A percentile compares a stretch with the other conserved stretches of the same genome.
phyloP scores from a whole-genome alignment of 2,797 vertebrate species.

The Forpus xanthops region DNA sequence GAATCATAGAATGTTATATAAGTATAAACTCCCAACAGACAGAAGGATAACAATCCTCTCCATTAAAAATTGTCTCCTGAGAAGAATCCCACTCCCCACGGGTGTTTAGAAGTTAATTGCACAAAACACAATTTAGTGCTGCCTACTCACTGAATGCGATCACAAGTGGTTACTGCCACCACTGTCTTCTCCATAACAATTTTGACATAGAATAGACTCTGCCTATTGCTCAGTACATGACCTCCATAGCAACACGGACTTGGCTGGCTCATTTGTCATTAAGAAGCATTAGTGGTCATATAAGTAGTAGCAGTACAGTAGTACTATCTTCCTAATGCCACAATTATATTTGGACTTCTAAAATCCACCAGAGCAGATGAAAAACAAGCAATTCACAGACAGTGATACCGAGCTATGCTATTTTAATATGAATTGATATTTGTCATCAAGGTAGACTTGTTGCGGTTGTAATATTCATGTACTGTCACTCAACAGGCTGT shows the following conservation, averaged over 20 bases:
- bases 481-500: background rate
- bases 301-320: background rate
- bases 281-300: background rate
- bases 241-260: background rate
- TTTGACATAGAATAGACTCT: background rate
- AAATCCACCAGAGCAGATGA: background rate
- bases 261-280: background rate
- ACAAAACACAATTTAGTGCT: background rate
- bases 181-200: background rate
- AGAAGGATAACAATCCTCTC: background rate
- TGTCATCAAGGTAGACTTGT: background rate
- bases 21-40: background rate
- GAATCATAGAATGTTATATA: background rate
- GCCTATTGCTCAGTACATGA: background rate
- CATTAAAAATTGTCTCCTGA: fast-evolving
- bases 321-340: background rate
- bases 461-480: background rate
- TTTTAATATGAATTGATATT: background rate
- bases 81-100: background rate
- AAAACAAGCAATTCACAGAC: background rate
- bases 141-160: background rate
- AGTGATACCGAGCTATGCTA: background rate
- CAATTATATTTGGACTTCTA: background rate
- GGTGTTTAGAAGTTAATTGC: background rate
- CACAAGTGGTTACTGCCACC: background rate